Percentiles rank a stretch among this genome's conserved stretches.
phyloP scores from a whole-genome alignment of 2,113 vertebrate genomes.

The Takifugu flavidus region DNA sequence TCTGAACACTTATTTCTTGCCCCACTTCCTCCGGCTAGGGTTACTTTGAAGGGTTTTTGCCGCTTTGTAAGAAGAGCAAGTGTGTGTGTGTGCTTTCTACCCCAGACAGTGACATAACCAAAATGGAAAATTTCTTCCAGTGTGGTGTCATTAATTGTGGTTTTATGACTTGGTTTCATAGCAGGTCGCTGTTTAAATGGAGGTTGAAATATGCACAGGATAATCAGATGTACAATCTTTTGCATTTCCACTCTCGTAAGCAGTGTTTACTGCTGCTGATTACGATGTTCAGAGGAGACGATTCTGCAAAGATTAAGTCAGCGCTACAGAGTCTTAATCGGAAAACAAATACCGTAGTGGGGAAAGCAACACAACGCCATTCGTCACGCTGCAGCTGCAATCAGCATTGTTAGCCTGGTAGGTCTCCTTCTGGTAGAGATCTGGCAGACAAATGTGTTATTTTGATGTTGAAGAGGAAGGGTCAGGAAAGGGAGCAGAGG shows the following conservation, averaged over 20 bases:
- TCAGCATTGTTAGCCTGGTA: slow-evolving; percentile 16
- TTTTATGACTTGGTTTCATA: slow-evolving; percentile 57
- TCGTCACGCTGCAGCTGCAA: not conserved
- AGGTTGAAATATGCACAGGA: slow-evolving; percentile 49
- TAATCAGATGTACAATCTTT: slow-evolving; percentile 67
- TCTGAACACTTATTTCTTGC: slow-evolving; percentile 58
- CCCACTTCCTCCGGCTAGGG: slow-evolving; percentile 47
- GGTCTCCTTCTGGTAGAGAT: slow-evolving; percentile 23
- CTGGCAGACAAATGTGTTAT: slow-evolving; percentile 42
- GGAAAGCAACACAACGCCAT: slow-evolving; percentile 2
- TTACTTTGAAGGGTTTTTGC: slow-evolving; percentile 27
- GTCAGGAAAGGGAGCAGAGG: slow-evolving; percentile 22
- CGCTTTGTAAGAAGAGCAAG: slow-evolving; percentile 24
- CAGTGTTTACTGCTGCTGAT: slow-evolving; percentile 55
- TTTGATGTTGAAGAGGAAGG: slow-evolving; percentile 43
- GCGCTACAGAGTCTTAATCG: slow-evolving; percentile 1
- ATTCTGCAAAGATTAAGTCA: slow-evolving; percentile 30
- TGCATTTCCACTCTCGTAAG: slow-evolving; percentile 56
- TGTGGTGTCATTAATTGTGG: slow-evolving; percentile 35
- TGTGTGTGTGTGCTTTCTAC: not conserved
- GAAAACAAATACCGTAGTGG: slow-evolving; percentile 3
- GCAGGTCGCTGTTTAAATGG: slow-evolving; percentile 40
- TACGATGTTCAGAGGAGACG: slow-evolving; percentile 55
- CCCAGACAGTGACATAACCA: not conserved
- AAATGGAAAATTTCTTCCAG: not conserved